Conservation (phyloP, 2,797 vertebrate species). For the Sorex maritimensis region DNA sequence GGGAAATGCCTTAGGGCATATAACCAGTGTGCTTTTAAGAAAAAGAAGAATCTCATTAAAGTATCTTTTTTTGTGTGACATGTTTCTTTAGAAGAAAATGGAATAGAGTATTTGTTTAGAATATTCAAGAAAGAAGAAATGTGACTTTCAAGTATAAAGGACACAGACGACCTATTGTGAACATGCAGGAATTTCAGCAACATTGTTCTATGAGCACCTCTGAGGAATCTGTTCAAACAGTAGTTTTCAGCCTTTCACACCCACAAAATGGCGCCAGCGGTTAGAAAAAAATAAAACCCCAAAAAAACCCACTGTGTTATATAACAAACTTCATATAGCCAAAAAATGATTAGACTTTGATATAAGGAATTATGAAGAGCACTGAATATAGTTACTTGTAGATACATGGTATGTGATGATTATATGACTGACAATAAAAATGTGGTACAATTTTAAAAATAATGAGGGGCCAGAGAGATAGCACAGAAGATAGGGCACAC, state of each 20-base stretch:
- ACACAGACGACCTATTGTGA: background rate
- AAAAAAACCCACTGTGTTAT: too few species aligned
- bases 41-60: conserved; percentile 7
- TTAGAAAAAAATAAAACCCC: too few species aligned
- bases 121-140: too few species aligned
- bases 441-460: conserved; percentile 6
- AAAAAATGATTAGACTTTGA: background rate
- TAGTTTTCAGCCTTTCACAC: too few species aligned
- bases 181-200: background rate
- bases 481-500: too few species aligned
- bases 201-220: background rate
- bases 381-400: background rate
- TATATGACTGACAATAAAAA: background rate
- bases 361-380: background rate
- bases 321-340: background rate
- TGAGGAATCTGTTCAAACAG: conserved; percentile 7
- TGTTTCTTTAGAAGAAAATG: conserved; percentile 25
- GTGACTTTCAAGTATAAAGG: conserved; percentile 32
- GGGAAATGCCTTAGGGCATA: background rate
- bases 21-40: background rate
- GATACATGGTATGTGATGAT: background rate
- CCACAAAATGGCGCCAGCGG: too few species aligned
- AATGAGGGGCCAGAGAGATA: background rate
- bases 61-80: conserved; percentile 20
- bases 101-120: background rate